Base-by-base conservation (phyloP, 2,797 vertebrate genomes). In the Spheniscus humboldti region DNA sequence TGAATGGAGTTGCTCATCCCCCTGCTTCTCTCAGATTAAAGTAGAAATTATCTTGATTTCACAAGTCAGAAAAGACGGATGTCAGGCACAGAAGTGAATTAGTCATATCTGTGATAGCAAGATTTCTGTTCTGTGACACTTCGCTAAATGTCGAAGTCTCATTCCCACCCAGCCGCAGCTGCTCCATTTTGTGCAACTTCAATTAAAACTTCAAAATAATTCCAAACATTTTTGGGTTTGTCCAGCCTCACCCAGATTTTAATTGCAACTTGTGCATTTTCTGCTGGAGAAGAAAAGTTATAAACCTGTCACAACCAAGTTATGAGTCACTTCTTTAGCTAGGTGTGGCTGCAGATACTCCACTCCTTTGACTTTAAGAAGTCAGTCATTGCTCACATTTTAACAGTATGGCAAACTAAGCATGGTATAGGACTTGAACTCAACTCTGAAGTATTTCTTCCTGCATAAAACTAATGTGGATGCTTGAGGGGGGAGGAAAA, bases 191-290 rank as follows among this genome's bases (percentile, higher is more conserved):
- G 3, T 73, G 81, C 75, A 45, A 0, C 48, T 57, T 88, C 89
- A 66, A 20, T 55, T 35, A 31, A 48, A 91, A 66, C 71, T 66
- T 60, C 28, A 30, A 67, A 80, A 45, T 52, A 73, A 78, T 64
- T 92, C 91, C 92, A 67, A 86, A 57, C 73, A 9, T 53, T 81
- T 20, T 31, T 5, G 92, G 95, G 90, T 94, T 96, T 78, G 91
- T 72, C 89, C 52, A 47, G 92, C 94, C 96, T 94, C 94, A 52
- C 94, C 95, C 93, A 89, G 64, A 3, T 80, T 74, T 93, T 95
- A 97, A 90, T 90, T 96, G 87, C 60, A 88, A 79, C 53, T 66
- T 78, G 37, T n/a, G 35, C 27, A 0, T 84, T 96, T 94, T 92
- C 76, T 81, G 75, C 16, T 9, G 17, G 56, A 86, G 91, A 45